These are phyloP conservation scores for Sesamia nonagrioides DNA, from an alignment of 1,140 invertebrate genomes.

Conservation along the genomic window DNA sequence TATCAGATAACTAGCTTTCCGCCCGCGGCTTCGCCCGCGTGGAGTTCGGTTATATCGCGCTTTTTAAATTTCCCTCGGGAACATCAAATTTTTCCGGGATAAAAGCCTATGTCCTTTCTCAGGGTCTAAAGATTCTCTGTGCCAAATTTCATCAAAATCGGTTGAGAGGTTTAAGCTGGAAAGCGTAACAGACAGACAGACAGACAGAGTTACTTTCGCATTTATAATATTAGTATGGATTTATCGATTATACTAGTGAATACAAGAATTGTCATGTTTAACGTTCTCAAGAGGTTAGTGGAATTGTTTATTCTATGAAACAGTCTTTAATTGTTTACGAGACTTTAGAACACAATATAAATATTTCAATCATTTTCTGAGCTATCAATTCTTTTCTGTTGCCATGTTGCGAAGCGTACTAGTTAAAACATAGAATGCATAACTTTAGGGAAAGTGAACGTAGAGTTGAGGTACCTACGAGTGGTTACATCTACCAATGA, in stretches of 20 bases:
- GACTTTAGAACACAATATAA: not conserved
- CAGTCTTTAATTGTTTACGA: not conserved
- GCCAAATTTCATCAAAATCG: no score
- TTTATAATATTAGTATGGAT: no score
- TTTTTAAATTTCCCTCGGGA: no score
- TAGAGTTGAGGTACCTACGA: not conserved
- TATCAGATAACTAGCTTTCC: no score
- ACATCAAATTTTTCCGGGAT: no score
- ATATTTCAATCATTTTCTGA: not conserved
- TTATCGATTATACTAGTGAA: not conserved
- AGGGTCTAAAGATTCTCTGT: no score
- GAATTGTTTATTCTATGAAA: not conserved
- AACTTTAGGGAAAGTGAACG: constrained; percentile 16
- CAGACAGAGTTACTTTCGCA: no score
- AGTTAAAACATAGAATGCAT: constrained; percentile 17
- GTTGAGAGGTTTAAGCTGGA: no score
- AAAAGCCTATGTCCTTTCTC: no score
- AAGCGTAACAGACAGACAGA: no score
- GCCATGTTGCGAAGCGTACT: constrained; percentile 7
- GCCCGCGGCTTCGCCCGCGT: no score
- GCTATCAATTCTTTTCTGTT: not conserved
- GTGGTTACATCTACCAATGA: not conserved
- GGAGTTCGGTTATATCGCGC: no score
- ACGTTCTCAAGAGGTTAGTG: not conserved
- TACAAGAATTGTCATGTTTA: not conserved